A percentile compares a stretch with the other conserved stretches of the same genome.
phyloP scores from a whole-genome alignment of 2,888 invertebrate genomes.

The Tromatobia lineatoria region DNA sequence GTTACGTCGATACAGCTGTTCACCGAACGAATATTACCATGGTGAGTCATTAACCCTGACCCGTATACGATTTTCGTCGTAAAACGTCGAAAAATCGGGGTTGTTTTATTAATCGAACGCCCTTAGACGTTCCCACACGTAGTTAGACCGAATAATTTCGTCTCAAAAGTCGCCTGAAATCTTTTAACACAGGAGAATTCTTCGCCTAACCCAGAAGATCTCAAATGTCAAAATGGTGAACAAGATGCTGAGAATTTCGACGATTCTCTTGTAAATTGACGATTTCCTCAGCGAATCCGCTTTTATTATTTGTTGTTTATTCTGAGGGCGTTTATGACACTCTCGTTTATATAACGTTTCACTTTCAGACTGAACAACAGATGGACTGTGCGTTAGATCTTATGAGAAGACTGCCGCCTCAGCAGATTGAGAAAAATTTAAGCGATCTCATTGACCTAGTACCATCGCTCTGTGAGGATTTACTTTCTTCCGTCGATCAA shows the following conservation, averaged over 20 bases:
- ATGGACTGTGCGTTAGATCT: slow-evolving; percentile 99
- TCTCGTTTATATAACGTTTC: slow-evolving; percentile 33
- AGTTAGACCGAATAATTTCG: neutral
- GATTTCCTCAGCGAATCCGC: slow-evolving; percentile 40
- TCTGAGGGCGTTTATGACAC: neutral
- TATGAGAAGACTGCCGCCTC: slow-evolving; percentile 99
- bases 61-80: slow-evolving; percentile 20
- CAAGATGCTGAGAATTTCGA: slow-evolving; percentile 57
- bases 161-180: slow-evolving; percentile 31
- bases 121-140: neutral
- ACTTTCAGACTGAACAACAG: slow-evolving; percentile 95
- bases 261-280: slow-evolving; percentile 44
- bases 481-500: slow-evolving; percentile 98
- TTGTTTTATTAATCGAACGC: slow-evolving; percentile 3
- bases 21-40: slow-evolving; percentile 68
- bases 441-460: slow-evolving; percentile 99
- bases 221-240: slow-evolving; percentile 80
- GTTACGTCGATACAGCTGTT: slow-evolving; percentile 59
- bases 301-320: neutral
- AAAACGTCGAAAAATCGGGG: neutral
- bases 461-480: slow-evolving; percentile 97
- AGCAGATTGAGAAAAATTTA: slow-evolving; percentile 99
- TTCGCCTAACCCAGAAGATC: slow-evolving; percentile 76
- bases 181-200: slow-evolving; percentile 63
- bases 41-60: slow-evolving; percentile 74